Evolutionary conservation across 2,113 vertebrate genomes (phyloP), one percentile per base, ranked within the genome.

Genomic region (Callionymus lyra): DNA sequence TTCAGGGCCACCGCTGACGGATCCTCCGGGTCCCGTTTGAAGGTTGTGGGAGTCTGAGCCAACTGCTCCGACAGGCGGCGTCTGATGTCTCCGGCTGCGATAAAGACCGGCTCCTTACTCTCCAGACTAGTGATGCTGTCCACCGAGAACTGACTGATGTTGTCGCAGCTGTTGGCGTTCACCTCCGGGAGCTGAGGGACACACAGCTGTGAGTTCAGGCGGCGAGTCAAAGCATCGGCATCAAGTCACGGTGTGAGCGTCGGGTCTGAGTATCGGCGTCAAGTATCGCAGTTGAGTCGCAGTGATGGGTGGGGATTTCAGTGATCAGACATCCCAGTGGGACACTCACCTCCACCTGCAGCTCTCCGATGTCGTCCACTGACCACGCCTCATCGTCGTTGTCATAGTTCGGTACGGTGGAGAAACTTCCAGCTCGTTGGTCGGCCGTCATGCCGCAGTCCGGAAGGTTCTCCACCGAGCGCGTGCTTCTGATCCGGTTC

Each of bases 91-190:
- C 94, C 94, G 0, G 94, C 94, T 0, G 92, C 92, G 6, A 98
- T 97, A 81, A 93, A 98, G 2, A 97, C 86, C 0, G 93, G 92
- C 56, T 97, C 93, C 13, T 93, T 87, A 87, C 89, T 96, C 72
- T 97, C 94, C 72, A 94, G 90, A 55, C 94, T 98, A 54, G 90
- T 94, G 85, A 97, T 94, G 79, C 93, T 97, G 81, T 98, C 94
- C 67, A 98, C 92, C 0, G 94, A 98, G 59, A 98, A 98, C 86
- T 98, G 94, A 34, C 93, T 96, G 82, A 98, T 98, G 86, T 97
- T 98, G 69, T 98, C 94, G 12, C 91, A 93, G 82, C 94, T 98
- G 85, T 87, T 97, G 71, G 91, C 86, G 74, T 94, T 92, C 0
- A 90, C 52, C 63, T 97, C 93, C 0, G 93, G 91, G 21, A 95